Evolutionary conservation across 2,113 vertebrate genomes (phyloP).

Genomic region (Sisor rabdophorus): DNA sequence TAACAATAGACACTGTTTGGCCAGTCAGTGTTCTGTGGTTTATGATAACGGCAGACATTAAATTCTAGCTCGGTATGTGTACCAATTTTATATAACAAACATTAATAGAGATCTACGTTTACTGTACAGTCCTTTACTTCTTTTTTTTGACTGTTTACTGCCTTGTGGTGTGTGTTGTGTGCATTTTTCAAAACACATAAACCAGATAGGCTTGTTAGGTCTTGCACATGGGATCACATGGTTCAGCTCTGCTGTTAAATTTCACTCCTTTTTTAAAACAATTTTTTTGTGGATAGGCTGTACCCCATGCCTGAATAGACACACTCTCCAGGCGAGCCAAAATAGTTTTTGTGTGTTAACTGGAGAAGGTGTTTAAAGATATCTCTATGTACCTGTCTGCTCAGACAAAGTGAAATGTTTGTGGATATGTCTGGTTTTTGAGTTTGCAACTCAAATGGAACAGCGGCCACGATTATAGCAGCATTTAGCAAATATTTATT

Average conservation of each 20-base stretch:
- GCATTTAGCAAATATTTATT: background rate
- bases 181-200: constrained; percentile 8
- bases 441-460: background rate
- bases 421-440: constrained; percentile 13
- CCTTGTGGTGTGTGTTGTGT: background rate
- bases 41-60: background rate
- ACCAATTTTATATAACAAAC: too few relatives aligned
- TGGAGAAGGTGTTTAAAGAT: background rate
- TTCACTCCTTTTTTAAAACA: background rate
- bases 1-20: background rate
- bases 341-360: background rate
- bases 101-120: too few relatives aligned
- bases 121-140: too few relatives aligned
- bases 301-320: background rate
- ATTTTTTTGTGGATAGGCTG: background rate
- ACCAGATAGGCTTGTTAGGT: constrained; percentile 19
- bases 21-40: background rate
- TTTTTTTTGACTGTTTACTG: background rate
- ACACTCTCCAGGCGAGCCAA: background rate
- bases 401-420: constrained; percentile 32
- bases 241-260: background rate
- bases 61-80: constrained; percentile 4
- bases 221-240: constrained; percentile 17
- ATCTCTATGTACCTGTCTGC: background rate
- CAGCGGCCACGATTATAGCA: background rate